A percentile compares a stretch with the other conserved stretches of the same genome.
These are phyloP conservation scores for Fulmarus glacialis DNA, from an alignment of 2,113 vertebrate genomes.

Conservation along the genomic window DNA sequence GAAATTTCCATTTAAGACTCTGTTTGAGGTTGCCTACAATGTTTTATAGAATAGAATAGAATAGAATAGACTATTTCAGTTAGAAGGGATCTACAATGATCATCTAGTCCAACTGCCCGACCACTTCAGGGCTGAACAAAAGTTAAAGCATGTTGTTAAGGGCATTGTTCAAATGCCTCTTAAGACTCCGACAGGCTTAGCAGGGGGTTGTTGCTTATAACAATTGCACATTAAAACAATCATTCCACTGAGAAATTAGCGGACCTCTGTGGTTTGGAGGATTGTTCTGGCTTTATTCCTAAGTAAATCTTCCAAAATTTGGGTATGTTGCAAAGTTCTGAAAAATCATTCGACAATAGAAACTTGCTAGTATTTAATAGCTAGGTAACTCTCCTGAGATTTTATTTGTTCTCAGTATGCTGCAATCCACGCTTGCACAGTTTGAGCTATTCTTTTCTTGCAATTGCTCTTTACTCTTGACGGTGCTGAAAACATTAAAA, in stretches of 20 bases:
- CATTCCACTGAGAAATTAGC: neutral
- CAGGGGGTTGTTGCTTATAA: neutral
- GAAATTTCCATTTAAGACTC: neutral
- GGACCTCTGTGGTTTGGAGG: neutral
- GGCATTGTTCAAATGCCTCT: neutral
- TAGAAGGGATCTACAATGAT: neutral
- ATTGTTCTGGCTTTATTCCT: neutral
- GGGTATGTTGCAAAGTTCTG: neutral
- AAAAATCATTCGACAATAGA: neutral
- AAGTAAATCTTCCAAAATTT: neutral
- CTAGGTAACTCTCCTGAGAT: neutral
- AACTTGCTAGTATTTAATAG: neutral
- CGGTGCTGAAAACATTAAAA: neutral
- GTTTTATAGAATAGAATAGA: neutral
- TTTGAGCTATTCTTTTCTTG: neutral
- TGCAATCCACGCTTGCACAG: neutral
- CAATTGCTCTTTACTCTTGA: neutral
- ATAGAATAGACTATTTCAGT: too few relatives aligned
- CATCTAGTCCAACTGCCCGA: neutral
- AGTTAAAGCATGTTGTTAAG: neutral
- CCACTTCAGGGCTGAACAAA: neutral
- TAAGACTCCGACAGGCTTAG: neutral
- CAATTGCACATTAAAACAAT: neutral
- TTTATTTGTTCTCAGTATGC: neutral
- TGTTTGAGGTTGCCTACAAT: neutral